Evolutionary conservation across 2,797 vertebrate genomes (phyloP).

Genomic region (Triplophysa bombifrons): DNA sequence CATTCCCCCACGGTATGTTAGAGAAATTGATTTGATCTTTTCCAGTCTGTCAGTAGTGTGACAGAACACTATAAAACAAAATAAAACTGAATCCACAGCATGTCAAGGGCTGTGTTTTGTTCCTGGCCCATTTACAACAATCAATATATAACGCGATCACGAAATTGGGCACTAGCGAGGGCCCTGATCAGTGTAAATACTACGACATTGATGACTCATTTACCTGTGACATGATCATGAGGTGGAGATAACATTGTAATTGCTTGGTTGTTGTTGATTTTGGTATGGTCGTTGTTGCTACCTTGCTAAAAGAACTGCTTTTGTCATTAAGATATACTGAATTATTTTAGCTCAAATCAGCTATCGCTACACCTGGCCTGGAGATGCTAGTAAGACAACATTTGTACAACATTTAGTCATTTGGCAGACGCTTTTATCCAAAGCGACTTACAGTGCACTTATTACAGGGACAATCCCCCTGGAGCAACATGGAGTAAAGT

Average conservation of each 20-base stretch:
- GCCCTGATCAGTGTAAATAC: not conserved
- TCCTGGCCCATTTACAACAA: not conserved
- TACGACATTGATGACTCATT: conserved; percentile 12
- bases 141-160: conserved; percentile 24
- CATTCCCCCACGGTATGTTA: conserved; percentile 55
- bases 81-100: conserved; percentile 61
- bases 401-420: too few relatives aligned
- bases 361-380: not conserved
- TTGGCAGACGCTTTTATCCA: too few relatives aligned
- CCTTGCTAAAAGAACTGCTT: not conserved
- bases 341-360: not conserved
- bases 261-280: not conserved
- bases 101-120: conserved; percentile 41
- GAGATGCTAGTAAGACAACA: not conserved
- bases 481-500: too few relatives aligned
- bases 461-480: too few relatives aligned
- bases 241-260: not conserved
- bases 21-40: conserved; percentile 71
- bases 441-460: too few relatives aligned
- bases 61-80: conserved; percentile 67
- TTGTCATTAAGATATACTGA: not conserved
- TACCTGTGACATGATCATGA: not conserved
- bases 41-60: conserved; percentile 65
- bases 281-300: not conserved
- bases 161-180: not conserved